These are phyloP conservation scores for Dryobotodes eremita DNA, from an alignment of 2,888 invertebrate species.

Conservation along the genomic window DNA sequence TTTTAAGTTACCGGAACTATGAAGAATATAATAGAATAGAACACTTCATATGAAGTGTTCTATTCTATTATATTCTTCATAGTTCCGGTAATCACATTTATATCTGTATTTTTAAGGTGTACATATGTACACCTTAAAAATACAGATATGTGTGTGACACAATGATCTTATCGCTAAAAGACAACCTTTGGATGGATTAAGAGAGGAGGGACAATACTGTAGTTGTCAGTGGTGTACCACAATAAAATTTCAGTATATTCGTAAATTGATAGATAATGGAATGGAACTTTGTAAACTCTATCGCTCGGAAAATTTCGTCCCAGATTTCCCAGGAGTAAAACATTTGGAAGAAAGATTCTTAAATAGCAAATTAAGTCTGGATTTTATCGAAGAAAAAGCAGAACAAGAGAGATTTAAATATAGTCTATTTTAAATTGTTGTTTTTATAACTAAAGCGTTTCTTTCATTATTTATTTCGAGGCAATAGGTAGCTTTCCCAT, in stretches of 20 bases:
- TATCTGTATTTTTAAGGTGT: no score
- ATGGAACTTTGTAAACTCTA: not conserved
- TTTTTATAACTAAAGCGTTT: not conserved
- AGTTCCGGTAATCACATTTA: not conserved
- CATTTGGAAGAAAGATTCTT: not conserved
- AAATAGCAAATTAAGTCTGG: not conserved
- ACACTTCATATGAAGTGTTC: no score
- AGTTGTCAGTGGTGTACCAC: not conserved
- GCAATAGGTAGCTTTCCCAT: constrained; percentile 17
- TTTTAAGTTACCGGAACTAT: not conserved
- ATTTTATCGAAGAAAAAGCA: not conserved
- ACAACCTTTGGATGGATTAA: not conserved
- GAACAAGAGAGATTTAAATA: not conserved
- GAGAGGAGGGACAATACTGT: not conserved
- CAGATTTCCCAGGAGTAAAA: not conserved
- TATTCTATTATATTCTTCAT: not conserved
- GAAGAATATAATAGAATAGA: not conserved
- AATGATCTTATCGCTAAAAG: not conserved
- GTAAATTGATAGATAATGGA: not conserved
- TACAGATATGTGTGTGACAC: not conserved
- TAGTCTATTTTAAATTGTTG: constrained; percentile 1
- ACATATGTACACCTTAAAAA: not conserved
- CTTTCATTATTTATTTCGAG: constrained; percentile 7
- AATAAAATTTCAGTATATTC: not conserved
- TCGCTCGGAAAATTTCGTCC: not conserved